Base-by-base conservation (phyloP, 2,888 invertebrate species). In the Hesperia comma region DNA sequence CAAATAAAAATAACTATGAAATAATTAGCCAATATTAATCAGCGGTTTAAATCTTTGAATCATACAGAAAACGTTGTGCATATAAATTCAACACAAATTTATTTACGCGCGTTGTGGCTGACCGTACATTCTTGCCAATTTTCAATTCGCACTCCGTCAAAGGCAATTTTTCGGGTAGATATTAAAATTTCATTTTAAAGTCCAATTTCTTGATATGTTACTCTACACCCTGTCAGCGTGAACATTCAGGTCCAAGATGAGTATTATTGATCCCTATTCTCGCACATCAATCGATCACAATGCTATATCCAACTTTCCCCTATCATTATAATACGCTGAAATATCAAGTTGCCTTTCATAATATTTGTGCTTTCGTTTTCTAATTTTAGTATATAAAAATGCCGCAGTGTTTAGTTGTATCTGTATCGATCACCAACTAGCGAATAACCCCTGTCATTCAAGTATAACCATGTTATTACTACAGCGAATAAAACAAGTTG, bases 171-270 rank as follows among this genome's bases (percentile, higher is more conserved):
- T 19, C n/a, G 51, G 58, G 33, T 60, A 26, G 51, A 14, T 53
- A 58, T 58, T 58, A 70, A 68, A 70, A 72, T 75, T 77, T 70
- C 69, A 75, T 71, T 77, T 72, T 74, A 73, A 77, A 77, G 72
- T 77, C 74, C 73, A 77, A 75, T 77, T 79, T 77, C 78, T 81
- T 89, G 90, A 90, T 90, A 90, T 90, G 90, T 90, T 79, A 82
- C 77, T 82, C 82, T 81, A 83, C 81, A 90, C 90, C 89, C 89
- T 88, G 87, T 87, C 79, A 80, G 83, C 79, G 79, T 82, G 78
- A 82, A 78, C 81, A 83, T 81, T 77, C 83, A 79, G 79, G 80
- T 83, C 79, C 80, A 77, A 82, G 77, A 79, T 83, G 82, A 83
- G 77, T 83, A 79, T 80, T 81, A 78, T 84, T 88, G 88, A 81